phyloP scores from a whole-genome alignment of 2,113 vertebrate genomes.

The Silurus asotus region DNA sequence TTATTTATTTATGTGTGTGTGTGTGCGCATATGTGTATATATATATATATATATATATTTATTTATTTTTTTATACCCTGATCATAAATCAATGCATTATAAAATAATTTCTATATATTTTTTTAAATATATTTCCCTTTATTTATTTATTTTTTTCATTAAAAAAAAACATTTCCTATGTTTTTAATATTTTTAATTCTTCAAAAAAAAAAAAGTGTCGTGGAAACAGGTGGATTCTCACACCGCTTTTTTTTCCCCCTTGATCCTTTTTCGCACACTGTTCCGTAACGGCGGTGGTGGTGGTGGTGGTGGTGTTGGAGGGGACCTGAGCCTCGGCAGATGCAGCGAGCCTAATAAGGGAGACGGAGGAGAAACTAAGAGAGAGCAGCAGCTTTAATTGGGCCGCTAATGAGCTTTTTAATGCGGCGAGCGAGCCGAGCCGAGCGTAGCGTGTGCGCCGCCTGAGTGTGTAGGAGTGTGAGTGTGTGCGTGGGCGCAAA shows the following conservation, averaged over 20 bases:
- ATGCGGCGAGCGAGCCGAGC: conserved; percentile 65
- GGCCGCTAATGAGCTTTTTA: conserved; percentile 80
- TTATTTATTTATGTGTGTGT: too few species aligned
- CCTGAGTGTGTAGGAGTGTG: conserved; percentile 21
- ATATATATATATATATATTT: too few species aligned
- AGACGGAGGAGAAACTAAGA: conserved; percentile 77
- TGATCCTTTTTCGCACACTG: background rate
- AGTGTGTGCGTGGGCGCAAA: conserved; percentile 33
- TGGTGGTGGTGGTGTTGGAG: conserved; percentile 24
- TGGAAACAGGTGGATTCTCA: background rate
- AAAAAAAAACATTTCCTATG: background rate
- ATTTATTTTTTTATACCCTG: too few species aligned
- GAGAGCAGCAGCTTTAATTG: conserved; percentile 81
- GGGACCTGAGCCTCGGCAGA: conserved; percentile 61
- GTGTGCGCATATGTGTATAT: too few species aligned
- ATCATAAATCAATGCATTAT: background rate
- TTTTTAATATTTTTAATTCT: background rate
- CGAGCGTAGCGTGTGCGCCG: conserved; percentile 41
- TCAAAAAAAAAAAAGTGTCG: background rate
- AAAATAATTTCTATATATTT: background rate
- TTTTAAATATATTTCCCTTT: background rate
- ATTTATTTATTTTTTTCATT: background rate
- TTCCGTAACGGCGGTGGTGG: background rate
- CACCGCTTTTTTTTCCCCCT: too few species aligned
- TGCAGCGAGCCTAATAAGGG: conserved; percentile 73